phyloP scores from a whole-genome alignment of 2,113 vertebrate genomes.

The Rhineura floridana region DNA sequence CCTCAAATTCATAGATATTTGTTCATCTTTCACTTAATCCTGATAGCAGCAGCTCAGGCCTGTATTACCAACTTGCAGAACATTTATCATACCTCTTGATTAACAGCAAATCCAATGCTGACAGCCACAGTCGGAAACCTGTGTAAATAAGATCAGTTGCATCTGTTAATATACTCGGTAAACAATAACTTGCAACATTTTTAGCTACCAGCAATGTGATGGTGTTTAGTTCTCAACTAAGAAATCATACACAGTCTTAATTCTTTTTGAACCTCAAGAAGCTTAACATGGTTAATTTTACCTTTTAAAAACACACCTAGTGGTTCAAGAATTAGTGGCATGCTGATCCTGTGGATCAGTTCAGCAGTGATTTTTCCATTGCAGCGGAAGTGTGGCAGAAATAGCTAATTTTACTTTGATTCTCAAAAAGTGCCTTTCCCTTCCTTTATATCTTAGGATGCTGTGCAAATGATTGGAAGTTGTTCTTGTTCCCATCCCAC shows the following conservation, averaged over 20 bases:
- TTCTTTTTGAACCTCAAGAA: neutral
- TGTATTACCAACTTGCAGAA: constrained; percentile 61
- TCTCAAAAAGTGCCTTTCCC: neutral
- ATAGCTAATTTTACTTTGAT: neutral
- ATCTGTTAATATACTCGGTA: neutral
- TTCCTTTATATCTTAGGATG: neutral
- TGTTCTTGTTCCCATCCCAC: neutral
- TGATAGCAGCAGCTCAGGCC: constrained; percentile 42
- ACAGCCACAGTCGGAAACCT: constrained; percentile 88
- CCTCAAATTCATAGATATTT: neutral
- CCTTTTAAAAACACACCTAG: neutral
- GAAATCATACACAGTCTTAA: constrained; percentile 3
- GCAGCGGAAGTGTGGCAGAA: neutral
- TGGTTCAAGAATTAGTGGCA: neutral
- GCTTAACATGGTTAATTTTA: neutral
- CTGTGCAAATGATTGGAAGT: neutral
- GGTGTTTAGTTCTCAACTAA: neutral
- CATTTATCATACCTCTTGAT: constrained; percentile 81
- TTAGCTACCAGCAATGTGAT: constrained; percentile 4
- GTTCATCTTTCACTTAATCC: constrained; percentile 14
- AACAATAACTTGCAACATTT: constrained; percentile 28
- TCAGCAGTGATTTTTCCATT: neutral
- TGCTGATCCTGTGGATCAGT: neutral
- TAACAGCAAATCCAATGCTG: constrained; percentile 89
- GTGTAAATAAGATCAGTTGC: constrained; percentile 50